Evolutionary conservation across 2,888 invertebrate genomes (phyloP), one percentile per base, ranked within the genome.

Genomic region (Miltochrista miniata): DNA sequence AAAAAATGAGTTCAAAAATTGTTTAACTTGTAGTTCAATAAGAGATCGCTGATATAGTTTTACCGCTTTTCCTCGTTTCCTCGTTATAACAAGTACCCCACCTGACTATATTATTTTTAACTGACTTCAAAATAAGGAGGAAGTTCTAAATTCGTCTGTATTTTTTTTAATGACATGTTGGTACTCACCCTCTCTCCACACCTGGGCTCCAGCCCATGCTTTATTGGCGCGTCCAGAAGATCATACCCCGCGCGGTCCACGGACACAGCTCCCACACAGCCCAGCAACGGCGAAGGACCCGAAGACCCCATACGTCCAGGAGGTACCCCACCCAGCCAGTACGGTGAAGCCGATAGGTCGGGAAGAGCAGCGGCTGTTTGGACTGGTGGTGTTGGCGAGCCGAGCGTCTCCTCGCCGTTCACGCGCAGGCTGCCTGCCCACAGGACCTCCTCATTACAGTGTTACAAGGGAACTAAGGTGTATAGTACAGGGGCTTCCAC

Each of bases 281-380:
- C 98, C 45, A 96, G 92, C 81, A 96, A 95, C 0, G 95, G 64
- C 1, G 80, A 75, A 7, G 71, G 53, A 77, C 12, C 8, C 2
- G 12, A 8, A 3, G 44, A 45, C 14, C 11, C 42, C n/a, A 9
- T 29, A 44, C 24, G 45, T n/a, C 54, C 95, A 1, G 97, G 96
- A 4, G 97, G 96, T 2, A 96, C 92, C 0, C 98, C 98, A 1
- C 97, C 98, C 68, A 98, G 93, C 87, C 96, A 97, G 82, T 97
- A 96, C 31, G 93, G 90, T 0, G 95, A 95, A 37, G 92, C 88
- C 0, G 93, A 85, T 36, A 96, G 89, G 79, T 96, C 95, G 0
- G 96, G 95, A 38, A 96, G 92, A 83, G 92, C 89, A 5, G 88
- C 86, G 8, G 90, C 87, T 15, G 86, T 74, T 50, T 93, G 92